phyloP scores from a whole-genome alignment of 2,888 invertebrate species.

The Loripinus fragilis region DNA sequence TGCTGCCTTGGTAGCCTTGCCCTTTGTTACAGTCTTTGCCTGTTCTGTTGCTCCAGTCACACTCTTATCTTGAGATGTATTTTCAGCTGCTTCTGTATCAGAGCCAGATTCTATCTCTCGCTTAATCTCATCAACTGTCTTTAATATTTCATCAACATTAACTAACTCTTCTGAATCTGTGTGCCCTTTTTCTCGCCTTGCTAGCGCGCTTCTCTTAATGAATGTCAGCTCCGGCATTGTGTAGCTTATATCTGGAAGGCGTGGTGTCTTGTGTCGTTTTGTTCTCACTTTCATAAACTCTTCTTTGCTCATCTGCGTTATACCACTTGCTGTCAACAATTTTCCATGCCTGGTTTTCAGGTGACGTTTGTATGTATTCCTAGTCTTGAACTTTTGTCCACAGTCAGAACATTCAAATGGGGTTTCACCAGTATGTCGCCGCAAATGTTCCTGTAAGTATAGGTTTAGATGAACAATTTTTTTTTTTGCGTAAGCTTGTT shows the following conservation, averaged over 20 bases:
- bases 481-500: too few relatives aligned
- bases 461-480: too few relatives aligned
- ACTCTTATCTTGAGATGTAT: not conserved
- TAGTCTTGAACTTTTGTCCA: slow-evolving; percentile 85
- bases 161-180: not conserved
- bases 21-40: not conserved
- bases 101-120: slow-evolving; percentile 43
- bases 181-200: slow-evolving; percentile 6
- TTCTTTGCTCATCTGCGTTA: slow-evolving; percentile 84
- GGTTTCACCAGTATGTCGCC: slow-evolving; percentile 84
- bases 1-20: not conserved
- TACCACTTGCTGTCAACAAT: slow-evolving; percentile 85
- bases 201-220: slow-evolving; percentile 28
- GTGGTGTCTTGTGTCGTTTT: slow-evolving; percentile 65
- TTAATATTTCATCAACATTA: slow-evolving; percentile 36
- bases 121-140: slow-evolving; percentile 49
- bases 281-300: slow-evolving; percentile 75
- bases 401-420: slow-evolving; percentile 81
- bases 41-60: not conserved
- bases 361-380: slow-evolving; percentile 87
- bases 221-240: slow-evolving; percentile 48
- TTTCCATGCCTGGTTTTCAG: slow-evolving; percentile 86
- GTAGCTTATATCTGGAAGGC: slow-evolving; percentile 39
- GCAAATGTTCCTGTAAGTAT: slow-evolving; percentile 84
- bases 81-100: slow-evolving; percentile 28